These are phyloP conservation scores for Morbakka virulenta DNA, from an alignment of 30 jellyfish, hydroid and myxozoan genomes.

Conservation along the genomic window DNA sequence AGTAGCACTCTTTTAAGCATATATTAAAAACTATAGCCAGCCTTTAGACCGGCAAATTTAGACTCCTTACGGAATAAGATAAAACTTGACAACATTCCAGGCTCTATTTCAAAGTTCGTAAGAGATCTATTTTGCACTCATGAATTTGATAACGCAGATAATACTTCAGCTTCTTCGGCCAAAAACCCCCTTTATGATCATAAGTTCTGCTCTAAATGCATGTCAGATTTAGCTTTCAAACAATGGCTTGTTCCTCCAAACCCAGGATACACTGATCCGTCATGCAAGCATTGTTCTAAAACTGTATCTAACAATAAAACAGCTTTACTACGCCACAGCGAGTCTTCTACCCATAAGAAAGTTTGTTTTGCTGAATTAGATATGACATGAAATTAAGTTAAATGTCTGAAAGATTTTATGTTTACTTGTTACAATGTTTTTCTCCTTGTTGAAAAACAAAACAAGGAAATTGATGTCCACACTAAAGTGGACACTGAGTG, in stretches of 20 bases:
- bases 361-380: background rate
- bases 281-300: slow-evolving; percentile 23
- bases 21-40: too few species aligned
- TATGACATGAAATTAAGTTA: too few species aligned
- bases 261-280: slow-evolving; percentile 24
- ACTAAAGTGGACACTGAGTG: too few species aligned
- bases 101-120: background rate
- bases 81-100: too few species aligned
- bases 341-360: slow-evolving; percentile 7
- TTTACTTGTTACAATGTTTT: too few species aligned
- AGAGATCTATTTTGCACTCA: background rate
- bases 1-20: too few species aligned
- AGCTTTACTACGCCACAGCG: slow-evolving; percentile 21
- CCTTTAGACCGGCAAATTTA: too few species aligned
- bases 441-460: too few species aligned
- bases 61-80: too few species aligned
- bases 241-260: slow-evolving; percentile 38
- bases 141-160: background rate
- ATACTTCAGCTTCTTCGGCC: background rate
- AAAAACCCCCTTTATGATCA: background rate
- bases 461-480: too few species aligned
- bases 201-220: slow-evolving; percentile 34
- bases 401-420: too few species aligned
- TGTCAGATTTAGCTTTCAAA: slow-evolving; percentile 29
- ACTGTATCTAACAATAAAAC: slow-evolving; percentile 25